phyloP scores from a whole-genome alignment of 2,797 vertebrate genomes.

The Potorous gilbertii region DNA sequence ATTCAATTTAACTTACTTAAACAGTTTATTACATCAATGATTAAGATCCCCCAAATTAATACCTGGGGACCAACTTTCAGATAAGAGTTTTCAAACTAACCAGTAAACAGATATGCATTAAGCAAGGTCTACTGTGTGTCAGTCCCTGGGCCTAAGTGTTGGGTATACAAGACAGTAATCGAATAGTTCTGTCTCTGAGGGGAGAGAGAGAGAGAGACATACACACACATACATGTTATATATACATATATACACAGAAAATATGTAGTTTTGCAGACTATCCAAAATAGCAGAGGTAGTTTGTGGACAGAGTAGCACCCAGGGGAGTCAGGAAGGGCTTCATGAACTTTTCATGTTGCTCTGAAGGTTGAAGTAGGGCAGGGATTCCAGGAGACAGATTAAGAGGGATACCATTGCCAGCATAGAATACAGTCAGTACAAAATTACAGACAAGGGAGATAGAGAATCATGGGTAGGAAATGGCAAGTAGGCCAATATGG shows the following conservation, averaged over 20 bases:
- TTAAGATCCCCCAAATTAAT: neutral
- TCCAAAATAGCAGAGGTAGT: neutral
- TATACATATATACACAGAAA: neutral
- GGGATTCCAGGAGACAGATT: neutral
- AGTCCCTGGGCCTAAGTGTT: neutral
- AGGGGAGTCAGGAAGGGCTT: neutral
- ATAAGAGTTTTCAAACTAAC: neutral
- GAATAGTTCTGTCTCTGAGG: neutral
- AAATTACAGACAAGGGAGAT: neutral
- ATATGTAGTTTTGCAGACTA: neutral
- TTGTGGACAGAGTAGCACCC: neutral
- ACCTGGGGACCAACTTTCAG: neutral
- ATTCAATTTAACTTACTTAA: neutral
- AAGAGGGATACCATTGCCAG: neutral
- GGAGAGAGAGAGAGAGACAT: neutral
- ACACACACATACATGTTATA: neutral
- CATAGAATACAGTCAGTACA: neutral
- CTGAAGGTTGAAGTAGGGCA: neutral
- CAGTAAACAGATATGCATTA: neutral
- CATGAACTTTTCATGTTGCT: neutral
- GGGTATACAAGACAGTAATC: neutral
- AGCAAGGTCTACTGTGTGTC: neutral
- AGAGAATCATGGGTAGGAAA: neutral
- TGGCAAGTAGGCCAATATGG: neutral
- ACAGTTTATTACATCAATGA: neutral